A percentile compares a stretch with the other conserved stretches of the same genome.
Evolutionary conservation across 2,888 invertebrate species (phyloP).

Genomic region (Allolobophora icterica): DNA sequence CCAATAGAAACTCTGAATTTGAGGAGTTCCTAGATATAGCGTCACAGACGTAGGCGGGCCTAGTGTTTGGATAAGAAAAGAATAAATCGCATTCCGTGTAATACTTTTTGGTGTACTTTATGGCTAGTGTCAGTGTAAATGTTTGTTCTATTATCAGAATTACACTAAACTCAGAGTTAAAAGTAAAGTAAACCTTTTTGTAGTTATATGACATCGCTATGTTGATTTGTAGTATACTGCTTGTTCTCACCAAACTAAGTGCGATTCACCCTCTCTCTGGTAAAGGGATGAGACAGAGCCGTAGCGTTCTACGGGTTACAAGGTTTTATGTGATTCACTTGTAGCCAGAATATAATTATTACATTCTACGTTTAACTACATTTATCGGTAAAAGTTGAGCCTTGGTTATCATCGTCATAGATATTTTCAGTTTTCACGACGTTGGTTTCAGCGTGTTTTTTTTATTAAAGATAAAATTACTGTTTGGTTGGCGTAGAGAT

Average conservation of each 20-base stretch:
- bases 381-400: constrained; percentile 10
- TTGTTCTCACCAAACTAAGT: background rate
- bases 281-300: constrained; percentile 9
- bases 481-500: constrained; percentile 11
- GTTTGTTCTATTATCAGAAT: background rate
- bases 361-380: constrained; percentile 11
- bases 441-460: background rate
- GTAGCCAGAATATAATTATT: constrained; percentile 17
- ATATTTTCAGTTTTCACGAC: constrained; percentile 5
- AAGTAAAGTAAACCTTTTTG: background rate
- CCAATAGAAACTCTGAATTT: background rate
- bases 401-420: background rate
- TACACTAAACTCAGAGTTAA: background rate
- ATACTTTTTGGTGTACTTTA: background rate
- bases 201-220: background rate
- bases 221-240: background rate
- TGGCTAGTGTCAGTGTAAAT: background rate
- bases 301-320: constrained; percentile 17
- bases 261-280: background rate
- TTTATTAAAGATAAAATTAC: background rate
- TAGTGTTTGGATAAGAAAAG: background rate
- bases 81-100: background rate
- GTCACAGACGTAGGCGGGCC: constrained; percentile 11
- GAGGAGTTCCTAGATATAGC: constrained; percentile 1
- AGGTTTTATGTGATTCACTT: constrained; percentile 4